These are phyloP conservation scores for Hirundo rustica DNA, from an alignment of 2,797 vertebrate species.

Conservation along the genomic window DNA sequence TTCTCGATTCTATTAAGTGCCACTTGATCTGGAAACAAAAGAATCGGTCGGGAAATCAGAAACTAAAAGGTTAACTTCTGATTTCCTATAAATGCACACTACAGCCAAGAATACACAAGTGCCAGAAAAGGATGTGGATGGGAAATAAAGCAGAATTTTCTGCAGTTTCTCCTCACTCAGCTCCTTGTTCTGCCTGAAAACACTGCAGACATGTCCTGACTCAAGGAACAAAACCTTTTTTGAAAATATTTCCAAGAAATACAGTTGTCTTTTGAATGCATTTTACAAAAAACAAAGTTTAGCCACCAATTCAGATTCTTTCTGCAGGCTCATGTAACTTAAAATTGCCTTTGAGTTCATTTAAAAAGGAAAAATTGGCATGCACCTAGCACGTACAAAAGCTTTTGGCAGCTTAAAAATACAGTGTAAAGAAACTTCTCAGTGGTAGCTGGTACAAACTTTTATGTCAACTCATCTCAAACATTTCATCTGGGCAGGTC, in stretches of 20 bases:
- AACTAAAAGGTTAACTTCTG: constrained; percentile 32
- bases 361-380: constrained; percentile 30
- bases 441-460: constrained; percentile 15
- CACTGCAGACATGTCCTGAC: background rate
- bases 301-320: constrained; percentile 16
- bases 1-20: background rate
- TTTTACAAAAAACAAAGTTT: constrained; percentile 17
- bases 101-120: constrained; percentile 11
- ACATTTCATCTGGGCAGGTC: background rate
- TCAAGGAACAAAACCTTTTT: constrained; percentile 23
- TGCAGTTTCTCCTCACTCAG: constrained; percentile 24
- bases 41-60: background rate
- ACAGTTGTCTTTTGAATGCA: constrained; percentile 1
- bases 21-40: background rate
- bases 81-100: background rate
- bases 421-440: constrained; percentile 35
- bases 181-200: constrained; percentile 43
- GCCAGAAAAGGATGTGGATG: constrained; percentile 53
- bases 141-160: constrained; percentile 40
- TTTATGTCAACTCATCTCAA: constrained; percentile 10
- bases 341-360: background rate
- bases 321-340: constrained; percentile 33
- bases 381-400: background rate
- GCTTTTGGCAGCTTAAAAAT: constrained; percentile 43
- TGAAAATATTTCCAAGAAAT: constrained; percentile 51